Conservation (phyloP, 30 jellyfish, hydroid and myxozoan genomes). For the Hydra vulgaris region DNA sequence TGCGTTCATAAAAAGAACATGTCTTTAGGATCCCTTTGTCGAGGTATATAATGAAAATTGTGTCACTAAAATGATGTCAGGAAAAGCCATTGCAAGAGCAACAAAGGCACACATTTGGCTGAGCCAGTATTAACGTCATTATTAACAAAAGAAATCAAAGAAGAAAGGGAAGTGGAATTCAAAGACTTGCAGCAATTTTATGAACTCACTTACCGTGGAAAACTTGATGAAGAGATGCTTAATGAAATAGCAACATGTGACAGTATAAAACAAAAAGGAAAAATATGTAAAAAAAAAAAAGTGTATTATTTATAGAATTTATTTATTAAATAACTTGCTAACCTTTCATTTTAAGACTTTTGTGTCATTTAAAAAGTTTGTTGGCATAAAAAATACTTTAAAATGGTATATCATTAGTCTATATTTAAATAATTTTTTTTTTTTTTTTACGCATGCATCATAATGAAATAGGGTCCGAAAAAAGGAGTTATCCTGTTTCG, state of each 20-base stretch:
- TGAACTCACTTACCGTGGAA: background rate
- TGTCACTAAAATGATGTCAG: constrained; percentile 24
- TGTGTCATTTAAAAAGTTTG: too few relatives aligned
- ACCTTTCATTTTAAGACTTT: too few relatives aligned
- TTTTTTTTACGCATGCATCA: too few relatives aligned
- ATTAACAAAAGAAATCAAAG: background rate
- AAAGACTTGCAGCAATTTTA: background rate
- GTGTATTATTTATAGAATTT: too few relatives aligned
- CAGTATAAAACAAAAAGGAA: background rate
- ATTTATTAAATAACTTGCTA: too few relatives aligned
- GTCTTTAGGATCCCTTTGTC: constrained; percentile 25
- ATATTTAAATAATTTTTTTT: too few relatives aligned
- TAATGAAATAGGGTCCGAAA: too few relatives aligned
- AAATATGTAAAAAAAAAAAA: too few relatives aligned
- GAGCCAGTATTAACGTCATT: constrained; percentile 6
- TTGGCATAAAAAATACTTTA: too few relatives aligned
- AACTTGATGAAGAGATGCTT: background rate
- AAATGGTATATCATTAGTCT: too few relatives aligned
- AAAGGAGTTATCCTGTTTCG: too few relatives aligned
- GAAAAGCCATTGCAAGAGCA: constrained; percentile 15
- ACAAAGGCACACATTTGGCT: background rate
- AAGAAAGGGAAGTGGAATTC: background rate
- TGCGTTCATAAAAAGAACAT: constrained; percentile 28
- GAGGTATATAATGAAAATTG: constrained; percentile 24
- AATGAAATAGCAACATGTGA: background rate